Percentiles rank a stretch among this genome's conserved stretches.
Conservation (phyloP, 2,797 vertebrate genomes). For the Hafferia zeledoni region DNA sequence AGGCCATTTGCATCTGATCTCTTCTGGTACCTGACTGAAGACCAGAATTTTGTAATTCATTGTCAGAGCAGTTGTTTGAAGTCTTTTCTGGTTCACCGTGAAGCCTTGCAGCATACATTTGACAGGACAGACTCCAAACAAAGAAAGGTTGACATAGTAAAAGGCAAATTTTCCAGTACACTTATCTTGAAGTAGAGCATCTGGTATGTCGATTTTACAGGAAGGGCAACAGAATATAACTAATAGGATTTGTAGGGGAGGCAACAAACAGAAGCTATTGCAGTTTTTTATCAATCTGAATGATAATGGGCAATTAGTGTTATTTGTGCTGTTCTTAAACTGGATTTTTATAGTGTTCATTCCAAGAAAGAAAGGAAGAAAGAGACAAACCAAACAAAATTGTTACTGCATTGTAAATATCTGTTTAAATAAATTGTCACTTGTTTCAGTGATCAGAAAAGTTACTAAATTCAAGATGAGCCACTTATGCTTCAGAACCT, state of each 20-base stretch:
- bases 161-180: constrained; percentile 13
- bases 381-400: not conserved
- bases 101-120: constrained; percentile 19
- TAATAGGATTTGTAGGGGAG: constrained; percentile 11
- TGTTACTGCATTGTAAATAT: constrained; percentile 36
- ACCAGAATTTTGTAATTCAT: constrained; percentile 47
- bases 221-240: constrained; percentile 7
- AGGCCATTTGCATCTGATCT: not conserved
- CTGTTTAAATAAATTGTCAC: constrained; percentile 22
- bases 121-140: constrained; percentile 37
- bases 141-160: constrained; percentile 27
- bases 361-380: not conserved
- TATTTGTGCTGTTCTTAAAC: constrained; percentile 9
- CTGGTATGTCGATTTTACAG: not conserved
- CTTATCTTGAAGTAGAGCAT: constrained; percentile 49
- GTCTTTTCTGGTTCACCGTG: constrained; percentile 23
- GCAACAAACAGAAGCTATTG: constrained; percentile 14
- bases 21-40: constrained; percentile 27
- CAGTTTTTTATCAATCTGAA: constrained; percentile 6
- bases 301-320: constrained; percentile 48
- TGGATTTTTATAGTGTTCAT: constrained; percentile 18
- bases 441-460: constrained; percentile 34
- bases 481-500: constrained; percentile 1
- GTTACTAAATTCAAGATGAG: constrained; percentile 45
- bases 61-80: constrained; percentile 16